Percentiles rank a stretch among this genome's conserved stretches.
phyloP scores from a whole-genome alignment of 2,113 vertebrate species.

The Neopipo cinnamomea region DNA sequence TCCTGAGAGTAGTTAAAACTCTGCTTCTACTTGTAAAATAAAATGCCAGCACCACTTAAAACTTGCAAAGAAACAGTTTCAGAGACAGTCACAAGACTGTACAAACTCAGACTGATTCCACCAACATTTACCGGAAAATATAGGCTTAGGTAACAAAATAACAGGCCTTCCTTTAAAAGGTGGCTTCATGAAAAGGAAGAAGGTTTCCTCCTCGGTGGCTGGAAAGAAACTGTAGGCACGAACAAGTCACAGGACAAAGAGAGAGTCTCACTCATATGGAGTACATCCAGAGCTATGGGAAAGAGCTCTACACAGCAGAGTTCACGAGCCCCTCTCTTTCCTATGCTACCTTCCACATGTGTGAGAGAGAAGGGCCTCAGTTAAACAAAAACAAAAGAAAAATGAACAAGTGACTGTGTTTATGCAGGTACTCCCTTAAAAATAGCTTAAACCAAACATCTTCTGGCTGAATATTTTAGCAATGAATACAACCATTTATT shows the following conservation, averaged over 20 bases:
- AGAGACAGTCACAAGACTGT: not conserved
- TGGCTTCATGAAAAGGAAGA: not conserved
- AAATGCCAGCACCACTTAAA: not conserved
- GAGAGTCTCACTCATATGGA: not conserved
- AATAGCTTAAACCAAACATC: not conserved
- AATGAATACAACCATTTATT: not conserved
- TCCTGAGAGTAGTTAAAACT: not conserved
- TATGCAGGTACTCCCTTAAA: not conserved
- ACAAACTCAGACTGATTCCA: not conserved
- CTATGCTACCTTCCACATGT: not conserved
- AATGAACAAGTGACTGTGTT: not conserved
- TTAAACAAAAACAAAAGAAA: not conserved
- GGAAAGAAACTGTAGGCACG: not conserved
- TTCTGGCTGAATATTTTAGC: not conserved
- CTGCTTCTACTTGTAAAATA: not conserved
- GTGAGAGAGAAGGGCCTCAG: not conserved
- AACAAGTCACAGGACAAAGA: not conserved
- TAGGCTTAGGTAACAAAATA: not conserved
- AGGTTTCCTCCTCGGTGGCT: not conserved
- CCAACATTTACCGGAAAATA: not conserved
- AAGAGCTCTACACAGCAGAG: not conserved
- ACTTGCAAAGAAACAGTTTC: not conserved
- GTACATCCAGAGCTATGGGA: not conserved
- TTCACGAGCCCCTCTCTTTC: not conserved
- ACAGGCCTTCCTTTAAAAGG: not conserved